Conservation (phyloP, 2,797 vertebrate species). For the Gymnocypris eckloni region DNA sequence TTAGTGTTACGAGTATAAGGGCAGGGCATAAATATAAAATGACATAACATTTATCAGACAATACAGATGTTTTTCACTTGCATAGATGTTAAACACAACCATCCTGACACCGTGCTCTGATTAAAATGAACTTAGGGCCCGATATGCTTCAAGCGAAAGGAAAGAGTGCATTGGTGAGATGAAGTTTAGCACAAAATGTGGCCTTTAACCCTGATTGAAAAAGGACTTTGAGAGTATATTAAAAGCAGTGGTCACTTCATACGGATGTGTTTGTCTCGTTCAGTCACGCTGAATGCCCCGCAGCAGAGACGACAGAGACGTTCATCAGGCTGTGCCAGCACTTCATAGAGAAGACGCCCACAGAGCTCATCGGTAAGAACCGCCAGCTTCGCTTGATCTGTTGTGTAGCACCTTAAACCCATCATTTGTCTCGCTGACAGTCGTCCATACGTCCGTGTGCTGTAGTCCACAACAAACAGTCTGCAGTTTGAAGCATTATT, state of each 20-base stretch:
- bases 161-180: background rate
- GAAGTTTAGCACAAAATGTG: no score
- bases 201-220: background rate
- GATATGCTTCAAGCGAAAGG: background rate
- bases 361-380: constrained; percentile 90
- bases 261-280: background rate
- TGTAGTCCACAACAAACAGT: background rate
- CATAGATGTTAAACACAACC: background rate
- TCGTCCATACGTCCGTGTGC: background rate
- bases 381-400: background rate
- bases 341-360: constrained; percentile 91
- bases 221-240: background rate
- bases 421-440: background rate
- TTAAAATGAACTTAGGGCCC: background rate
- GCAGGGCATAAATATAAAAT: no score
- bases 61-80: background rate
- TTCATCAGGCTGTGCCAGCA: constrained; percentile 92
- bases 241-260: background rate
- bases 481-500: background rate
- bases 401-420: background rate
- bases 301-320: constrained; percentile 85
- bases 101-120: background rate
- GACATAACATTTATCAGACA: background rate
- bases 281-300: constrained; percentile 94
- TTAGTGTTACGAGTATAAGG: no score